phyloP scores from a whole-genome alignment of 2,113 vertebrate species.

The Pangasianodon gigas region DNA sequence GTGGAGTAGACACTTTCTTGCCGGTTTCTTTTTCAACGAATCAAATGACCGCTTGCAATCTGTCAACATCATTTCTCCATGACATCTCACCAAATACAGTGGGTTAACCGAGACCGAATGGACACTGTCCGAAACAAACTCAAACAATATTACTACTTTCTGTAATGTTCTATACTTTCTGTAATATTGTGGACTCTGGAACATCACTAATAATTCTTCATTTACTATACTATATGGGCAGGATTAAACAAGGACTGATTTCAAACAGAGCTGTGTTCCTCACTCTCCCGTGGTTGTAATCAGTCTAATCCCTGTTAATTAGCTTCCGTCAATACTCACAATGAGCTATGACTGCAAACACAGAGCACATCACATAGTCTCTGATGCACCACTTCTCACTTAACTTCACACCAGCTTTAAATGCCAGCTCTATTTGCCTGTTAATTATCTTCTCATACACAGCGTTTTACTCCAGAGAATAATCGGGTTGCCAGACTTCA shows the following conservation, averaged over 20 bases:
- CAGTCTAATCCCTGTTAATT: conserved; percentile 39
- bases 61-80: not conserved
- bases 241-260: not conserved
- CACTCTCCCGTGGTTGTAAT: conserved; percentile 8
- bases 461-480: not conserved
- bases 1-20: not conserved
- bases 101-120: not conserved
- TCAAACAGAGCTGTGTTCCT: conserved; percentile 10
- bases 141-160: not conserved
- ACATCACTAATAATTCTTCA: conserved; percentile 28
- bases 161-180: not conserved
- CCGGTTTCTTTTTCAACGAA: not conserved
- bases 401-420: not conserved
- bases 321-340: conserved; percentile 42
- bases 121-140: not conserved
- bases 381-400: not conserved
- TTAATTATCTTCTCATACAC: not conserved
- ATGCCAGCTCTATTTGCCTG: not conserved
- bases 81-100: not conserved
- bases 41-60: not conserved
- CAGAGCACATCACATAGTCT: not conserved
- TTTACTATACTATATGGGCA: not conserved
- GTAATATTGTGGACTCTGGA: not conserved
- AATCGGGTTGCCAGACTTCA: not conserved
- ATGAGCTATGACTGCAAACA: conserved; percentile 1